A percentile compares a stretch with the other conserved stretches of the same genome.
Conservation (phyloP, 2,113 vertebrate species). For the Pterophyllum scalare region DNA sequence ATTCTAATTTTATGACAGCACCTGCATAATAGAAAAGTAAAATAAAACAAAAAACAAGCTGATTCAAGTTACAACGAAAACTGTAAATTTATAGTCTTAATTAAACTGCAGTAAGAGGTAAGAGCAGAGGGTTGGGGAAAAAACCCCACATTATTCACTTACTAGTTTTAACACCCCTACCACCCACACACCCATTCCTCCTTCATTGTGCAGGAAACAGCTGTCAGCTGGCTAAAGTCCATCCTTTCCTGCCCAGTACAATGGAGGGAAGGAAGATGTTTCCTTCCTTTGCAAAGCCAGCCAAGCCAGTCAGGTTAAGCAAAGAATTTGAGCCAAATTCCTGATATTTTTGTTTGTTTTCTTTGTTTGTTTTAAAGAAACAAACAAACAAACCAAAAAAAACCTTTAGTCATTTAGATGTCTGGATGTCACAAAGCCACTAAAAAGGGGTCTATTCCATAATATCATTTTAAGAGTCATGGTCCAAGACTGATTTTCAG, state of each 20-base stretch:
- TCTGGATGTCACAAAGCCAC: neutral
- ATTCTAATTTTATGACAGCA: too few species aligned
- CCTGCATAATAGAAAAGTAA: too few species aligned
- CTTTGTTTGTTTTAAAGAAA: neutral
- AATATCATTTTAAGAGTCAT: neutral
- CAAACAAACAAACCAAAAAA: too few species aligned
- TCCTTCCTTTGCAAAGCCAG: slow-evolving; percentile 71
- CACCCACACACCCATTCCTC: slow-evolving; percentile 64
- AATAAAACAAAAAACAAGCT: neutral
- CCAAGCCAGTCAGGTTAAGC: slow-evolving; percentile 26
- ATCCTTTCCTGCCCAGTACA: slow-evolving; percentile 79
- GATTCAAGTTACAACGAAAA: neutral
- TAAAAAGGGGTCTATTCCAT: neutral
- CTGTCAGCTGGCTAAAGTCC: slow-evolving; percentile 72
- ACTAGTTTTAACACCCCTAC: slow-evolving; percentile 36
- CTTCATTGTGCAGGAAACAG: slow-evolving; percentile 76
- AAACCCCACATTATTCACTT: slow-evolving; percentile 18
- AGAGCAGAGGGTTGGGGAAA: neutral
- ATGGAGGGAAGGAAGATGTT: slow-evolving; percentile 79
- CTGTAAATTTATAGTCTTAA: neutral
- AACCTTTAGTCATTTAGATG: neutral
- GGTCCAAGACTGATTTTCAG: neutral
- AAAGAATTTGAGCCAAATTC: slow-evolving; percentile 37
- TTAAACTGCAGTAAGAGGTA: slow-evolving; percentile 3
- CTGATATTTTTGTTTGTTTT: neutral